Percentiles rank a stretch among this genome's conserved stretches.
Evolutionary conservation across 2,113 vertebrate genomes (phyloP).

Genomic region (Engystomops pustulosus): DNA sequence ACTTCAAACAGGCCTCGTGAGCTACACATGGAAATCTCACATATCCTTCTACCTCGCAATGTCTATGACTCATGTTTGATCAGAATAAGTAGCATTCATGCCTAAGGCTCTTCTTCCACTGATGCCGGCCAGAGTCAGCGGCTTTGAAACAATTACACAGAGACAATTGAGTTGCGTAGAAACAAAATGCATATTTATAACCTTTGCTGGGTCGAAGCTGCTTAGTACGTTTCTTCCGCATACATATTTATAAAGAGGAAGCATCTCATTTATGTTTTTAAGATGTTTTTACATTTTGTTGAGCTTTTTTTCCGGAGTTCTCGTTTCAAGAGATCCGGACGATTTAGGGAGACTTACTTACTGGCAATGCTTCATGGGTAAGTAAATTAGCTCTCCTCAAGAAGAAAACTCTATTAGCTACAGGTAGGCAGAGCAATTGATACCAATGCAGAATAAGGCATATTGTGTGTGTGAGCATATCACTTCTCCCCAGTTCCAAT

Average conservation of each 20-base stretch:
- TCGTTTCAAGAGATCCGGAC: too few species aligned
- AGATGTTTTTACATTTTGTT: neutral
- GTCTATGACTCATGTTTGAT: neutral
- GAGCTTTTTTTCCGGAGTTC: too few species aligned
- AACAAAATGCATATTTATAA: neutral
- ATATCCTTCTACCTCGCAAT: neutral
- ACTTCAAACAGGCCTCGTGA: conserved; percentile 3
- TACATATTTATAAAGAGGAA: neutral
- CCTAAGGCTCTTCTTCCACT: neutral
- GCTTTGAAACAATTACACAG: neutral
- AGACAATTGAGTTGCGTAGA: neutral
- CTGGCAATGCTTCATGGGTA: too few species aligned
- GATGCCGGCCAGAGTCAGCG: neutral
- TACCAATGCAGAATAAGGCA: too few species aligned
- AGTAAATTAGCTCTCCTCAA: too few species aligned
- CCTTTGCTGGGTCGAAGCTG: neutral
- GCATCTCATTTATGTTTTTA: neutral
- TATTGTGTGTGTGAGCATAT: too few species aligned
- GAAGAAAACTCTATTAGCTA: too few species aligned
- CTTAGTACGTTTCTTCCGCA: neutral
- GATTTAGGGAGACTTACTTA: too few species aligned
- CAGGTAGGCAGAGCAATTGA: too few species aligned
- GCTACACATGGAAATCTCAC: neutral
- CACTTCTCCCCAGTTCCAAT: too few species aligned
- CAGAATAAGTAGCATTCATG: neutral